Evolutionary conservation across 2,113 vertebrate genomes (phyloP).

Genomic region (Naja naja): DNA sequence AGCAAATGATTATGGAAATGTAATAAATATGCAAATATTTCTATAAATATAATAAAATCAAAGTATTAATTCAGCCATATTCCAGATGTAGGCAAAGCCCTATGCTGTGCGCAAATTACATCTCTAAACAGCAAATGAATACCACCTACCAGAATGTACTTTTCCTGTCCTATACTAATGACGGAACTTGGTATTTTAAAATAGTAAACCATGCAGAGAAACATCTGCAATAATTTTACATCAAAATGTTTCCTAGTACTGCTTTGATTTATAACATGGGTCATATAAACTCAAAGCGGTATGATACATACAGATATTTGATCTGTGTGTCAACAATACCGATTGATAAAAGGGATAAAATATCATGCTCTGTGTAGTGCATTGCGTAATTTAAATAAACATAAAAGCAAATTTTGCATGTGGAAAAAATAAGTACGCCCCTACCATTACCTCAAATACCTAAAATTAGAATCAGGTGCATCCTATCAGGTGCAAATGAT

Average conservation of each 20-base stretch:
- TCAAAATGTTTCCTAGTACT: background rate
- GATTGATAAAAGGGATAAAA: background rate
- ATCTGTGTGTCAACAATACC: background rate
- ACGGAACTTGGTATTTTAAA: background rate
- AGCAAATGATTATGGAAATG: constrained; percentile 28
- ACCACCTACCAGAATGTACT: background rate
- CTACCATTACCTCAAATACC: background rate
- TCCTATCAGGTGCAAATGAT: background rate
- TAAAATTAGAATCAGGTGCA: background rate
- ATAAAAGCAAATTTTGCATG: background rate
- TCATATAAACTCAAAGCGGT: background rate
- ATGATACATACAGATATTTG: background rate
- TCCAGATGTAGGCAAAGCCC: background rate
- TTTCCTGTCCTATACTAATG: background rate
- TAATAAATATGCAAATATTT: constrained; percentile 37
- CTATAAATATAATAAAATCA: constrained; percentile 22
- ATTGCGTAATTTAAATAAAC: background rate
- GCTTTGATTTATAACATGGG: background rate
- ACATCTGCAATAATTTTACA: background rate
- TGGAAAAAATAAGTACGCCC: background rate
- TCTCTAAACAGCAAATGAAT: background rate
- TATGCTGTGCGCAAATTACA: background rate
- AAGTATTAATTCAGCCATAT: background rate
- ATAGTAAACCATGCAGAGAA: background rate
- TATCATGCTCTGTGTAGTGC: background rate